These are phyloP conservation scores for Sylvia borin DNA, from an alignment of 2,797 vertebrate genomes.

Conservation along the genomic window DNA sequence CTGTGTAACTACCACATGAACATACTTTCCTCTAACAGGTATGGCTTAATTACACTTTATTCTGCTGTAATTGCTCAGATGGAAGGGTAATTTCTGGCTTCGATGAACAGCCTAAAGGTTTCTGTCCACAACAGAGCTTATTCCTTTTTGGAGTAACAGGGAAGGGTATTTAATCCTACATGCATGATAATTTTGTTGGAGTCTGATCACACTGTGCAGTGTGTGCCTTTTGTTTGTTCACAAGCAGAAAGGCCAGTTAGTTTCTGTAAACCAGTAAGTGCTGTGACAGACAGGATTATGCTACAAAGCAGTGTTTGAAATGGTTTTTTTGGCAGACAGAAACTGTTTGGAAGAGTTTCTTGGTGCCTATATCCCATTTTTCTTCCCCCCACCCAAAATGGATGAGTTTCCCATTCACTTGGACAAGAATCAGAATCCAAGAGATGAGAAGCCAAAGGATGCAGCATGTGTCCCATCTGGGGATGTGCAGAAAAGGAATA, in stretches of 20 bases:
- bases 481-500: slow-evolving; percentile 1
- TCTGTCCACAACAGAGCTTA: background rate
- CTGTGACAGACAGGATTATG: background rate
- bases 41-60: background rate
- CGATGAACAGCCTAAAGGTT: background rate
- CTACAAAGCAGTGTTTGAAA: slow-evolving; percentile 30
- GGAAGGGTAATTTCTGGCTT: background rate
- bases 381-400: background rate
- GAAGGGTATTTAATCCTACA: background rate
- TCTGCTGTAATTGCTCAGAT: background rate
- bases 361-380: background rate
- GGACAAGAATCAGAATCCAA: slow-evolving; percentile 39
- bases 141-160: background rate
- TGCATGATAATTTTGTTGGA: background rate
- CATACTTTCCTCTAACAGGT: background rate
- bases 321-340: slow-evolving; percentile 4
- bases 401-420: slow-evolving; percentile 61
- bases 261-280: slow-evolving; percentile 3
- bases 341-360: slow-evolving; percentile 18
- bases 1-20: background rate
- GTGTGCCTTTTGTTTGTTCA: background rate
- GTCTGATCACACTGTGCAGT: background rate
- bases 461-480: slow-evolving; percentile 37
- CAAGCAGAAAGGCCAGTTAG: background rate
- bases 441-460: slow-evolving; percentile 24